Conservation (phyloP, 92 coral and sea anemone genomes). For the Bergia puertoricense region DNA sequence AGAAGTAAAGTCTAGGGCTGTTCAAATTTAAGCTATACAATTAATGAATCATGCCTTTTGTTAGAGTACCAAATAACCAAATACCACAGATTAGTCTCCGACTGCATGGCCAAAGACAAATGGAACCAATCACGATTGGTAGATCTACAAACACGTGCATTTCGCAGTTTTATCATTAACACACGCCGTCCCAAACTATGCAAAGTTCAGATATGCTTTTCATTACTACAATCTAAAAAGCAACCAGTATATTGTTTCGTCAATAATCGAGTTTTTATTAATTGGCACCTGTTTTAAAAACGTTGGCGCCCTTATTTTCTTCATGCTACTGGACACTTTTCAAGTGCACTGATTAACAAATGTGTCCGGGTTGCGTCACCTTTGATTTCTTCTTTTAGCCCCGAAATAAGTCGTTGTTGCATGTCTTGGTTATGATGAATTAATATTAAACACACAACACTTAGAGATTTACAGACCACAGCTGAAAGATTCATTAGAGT, state of each 20-base stretch:
- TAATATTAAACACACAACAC: background rate
- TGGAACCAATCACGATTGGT: background rate
- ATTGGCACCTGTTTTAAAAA: background rate
- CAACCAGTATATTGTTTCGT: no score
- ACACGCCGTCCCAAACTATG: no score
- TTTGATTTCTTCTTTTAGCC: background rate
- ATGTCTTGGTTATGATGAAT: background rate
- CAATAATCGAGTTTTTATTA: background rate
- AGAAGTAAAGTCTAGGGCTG: no score
- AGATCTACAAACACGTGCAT: background rate
- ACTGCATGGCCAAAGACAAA: background rate
- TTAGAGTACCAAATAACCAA: no score
- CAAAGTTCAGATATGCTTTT: no score
- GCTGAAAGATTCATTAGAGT: background rate
- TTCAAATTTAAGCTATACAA: no score
- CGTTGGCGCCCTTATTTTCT: background rate
- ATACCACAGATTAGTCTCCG: no score
- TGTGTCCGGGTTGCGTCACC: background rate
- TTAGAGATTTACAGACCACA: background rate
- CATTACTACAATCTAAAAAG: no score
- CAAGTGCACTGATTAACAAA: background rate
- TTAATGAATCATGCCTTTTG: no score
- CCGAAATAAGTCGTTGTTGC: background rate
- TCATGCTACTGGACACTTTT: background rate
- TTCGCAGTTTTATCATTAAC: background rate